Base-by-base conservation (phyloP, 2,888 invertebrate species). In the Alviniconcha strummeri region DNA sequence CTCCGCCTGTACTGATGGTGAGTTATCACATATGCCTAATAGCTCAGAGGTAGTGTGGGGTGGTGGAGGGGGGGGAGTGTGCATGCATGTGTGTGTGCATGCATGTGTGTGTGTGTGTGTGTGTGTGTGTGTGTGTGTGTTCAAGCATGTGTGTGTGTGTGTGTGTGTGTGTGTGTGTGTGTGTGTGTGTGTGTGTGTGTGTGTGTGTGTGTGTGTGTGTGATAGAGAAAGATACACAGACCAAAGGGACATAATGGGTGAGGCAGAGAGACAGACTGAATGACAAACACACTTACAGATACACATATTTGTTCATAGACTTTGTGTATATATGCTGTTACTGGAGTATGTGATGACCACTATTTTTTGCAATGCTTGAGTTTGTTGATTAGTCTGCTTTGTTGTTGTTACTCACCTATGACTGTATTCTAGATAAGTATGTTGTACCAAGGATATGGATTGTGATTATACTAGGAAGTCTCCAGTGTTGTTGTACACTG, bases 1-100 rank as follows among this genome's bases (percentile, higher is more conserved):
- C 0, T 82, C 82, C 0, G 82, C 86, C n/a, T 93, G 93, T 85
- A 86, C 85, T 11, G 88, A 90, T 71, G 88, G 92, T 92, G 86
- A 83, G 89, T 87, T 56, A n/a, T 76, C 52, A 15, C 19, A n/a
- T n/a, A 9, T 36, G 36, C 3, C 36, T 36, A 0, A 36, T 36
- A 36, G 36, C 36, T 36, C 36, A 36, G 36, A 36, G 36, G 17
- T 19, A 8, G 17, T n/a, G 19, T 71, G 69, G 1, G 6, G 15
- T 69, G 69, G 13, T 69, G 69, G n/a, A n/a, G n/a, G n/a, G n/a
- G n/a, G n/a, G n/a, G n/a, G n/a, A n/a, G 7, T 36, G 5, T 74
- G 13, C 55, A 52, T 54, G 54, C 54, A 6, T 69, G 69, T 69
- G 69, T 69, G 11, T n/a, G 6, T n/a, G 69, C 6, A 6, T 69